Conservation (phyloP, 2,113 vertebrate species). For the Burhinus oedicnemus region DNA sequence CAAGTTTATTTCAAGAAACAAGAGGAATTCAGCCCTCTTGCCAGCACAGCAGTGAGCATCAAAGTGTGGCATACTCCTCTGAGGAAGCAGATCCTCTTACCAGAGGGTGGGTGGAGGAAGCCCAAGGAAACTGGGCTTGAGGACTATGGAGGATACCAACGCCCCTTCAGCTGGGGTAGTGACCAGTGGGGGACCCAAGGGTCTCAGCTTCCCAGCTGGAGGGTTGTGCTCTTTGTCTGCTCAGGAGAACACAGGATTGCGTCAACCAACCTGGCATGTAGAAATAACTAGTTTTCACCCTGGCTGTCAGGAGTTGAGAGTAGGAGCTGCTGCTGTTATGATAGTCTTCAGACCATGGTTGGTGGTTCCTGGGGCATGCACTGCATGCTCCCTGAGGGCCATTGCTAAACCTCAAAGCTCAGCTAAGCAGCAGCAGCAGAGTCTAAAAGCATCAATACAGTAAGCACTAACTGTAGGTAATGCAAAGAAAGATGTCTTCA, state of each 20-base stretch:
- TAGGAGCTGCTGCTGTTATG: neutral
- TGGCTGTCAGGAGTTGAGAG: neutral
- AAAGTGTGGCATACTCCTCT: neutral
- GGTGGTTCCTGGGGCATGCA: neutral
- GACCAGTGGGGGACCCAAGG: neutral
- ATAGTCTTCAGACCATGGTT: neutral
- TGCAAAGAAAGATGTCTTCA: neutral
- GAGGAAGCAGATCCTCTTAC: neutral
- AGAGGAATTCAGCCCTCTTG: neutral
- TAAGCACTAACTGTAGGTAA: neutral
- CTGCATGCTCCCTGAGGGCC: neutral
- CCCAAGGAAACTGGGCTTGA: neutral
- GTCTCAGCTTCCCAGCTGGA: neutral
- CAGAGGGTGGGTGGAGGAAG: neutral
- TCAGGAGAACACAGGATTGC: neutral
- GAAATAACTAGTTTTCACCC: neutral
- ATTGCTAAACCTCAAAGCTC: neutral
- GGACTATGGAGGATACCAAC: fast-evolving
- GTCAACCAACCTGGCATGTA: neutral
- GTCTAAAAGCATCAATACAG: neutral
- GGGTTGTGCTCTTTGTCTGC: neutral
- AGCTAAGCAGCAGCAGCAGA: neutral
- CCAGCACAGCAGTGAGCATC: neutral
- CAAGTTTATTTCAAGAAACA: slow-evolving; percentile 35
- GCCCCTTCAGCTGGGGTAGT: neutral